Conservation (phyloP, 1,140 invertebrate species). For the Dendrolimus kikuchii region DNA sequence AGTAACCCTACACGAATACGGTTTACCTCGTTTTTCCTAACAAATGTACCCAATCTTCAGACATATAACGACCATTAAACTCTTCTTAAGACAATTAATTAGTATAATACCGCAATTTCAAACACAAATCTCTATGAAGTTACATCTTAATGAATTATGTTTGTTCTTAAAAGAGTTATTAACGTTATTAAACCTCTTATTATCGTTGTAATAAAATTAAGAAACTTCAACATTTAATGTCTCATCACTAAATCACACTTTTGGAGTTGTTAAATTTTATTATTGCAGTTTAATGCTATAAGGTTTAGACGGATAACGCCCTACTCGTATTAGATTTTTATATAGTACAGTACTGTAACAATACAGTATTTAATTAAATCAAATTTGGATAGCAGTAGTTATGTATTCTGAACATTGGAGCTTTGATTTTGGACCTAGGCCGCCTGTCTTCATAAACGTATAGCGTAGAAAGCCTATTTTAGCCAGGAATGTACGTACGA, state of each 20-base stretch:
- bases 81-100: slow-evolving; percentile 63
- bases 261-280: slow-evolving; percentile 39
- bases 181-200: slow-evolving; percentile 27
- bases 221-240: slow-evolving; percentile 35
- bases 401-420: too few species aligned
- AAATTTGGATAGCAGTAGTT: too few species aligned
- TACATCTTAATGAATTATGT: slow-evolving; percentile 52
- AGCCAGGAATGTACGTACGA: too few species aligned
- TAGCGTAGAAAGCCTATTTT: too few species aligned
- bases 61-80: slow-evolving; percentile 48
- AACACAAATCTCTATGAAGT: slow-evolving; percentile 58
- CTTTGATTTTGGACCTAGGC: too few species aligned
- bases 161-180: slow-evolving; percentile 63
- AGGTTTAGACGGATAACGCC: slow-evolving; percentile 10
- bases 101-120: slow-evolving; percentile 63
- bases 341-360: too few species aligned
- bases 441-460: too few species aligned
- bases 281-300: slow-evolving; percentile 19
- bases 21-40: slow-evolving; percentile 19
- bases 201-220: slow-evolving; percentile 55
- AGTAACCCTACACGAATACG: background rate
- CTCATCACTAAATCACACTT: slow-evolving; percentile 38
- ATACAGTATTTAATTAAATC: too few species aligned
- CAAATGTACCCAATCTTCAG: slow-evolving; percentile 29
- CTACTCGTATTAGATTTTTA: background rate